phyloP scores from a whole-genome alignment of 2,113 vertebrate genomes.

The Gasterosteus nipponicus region DNA sequence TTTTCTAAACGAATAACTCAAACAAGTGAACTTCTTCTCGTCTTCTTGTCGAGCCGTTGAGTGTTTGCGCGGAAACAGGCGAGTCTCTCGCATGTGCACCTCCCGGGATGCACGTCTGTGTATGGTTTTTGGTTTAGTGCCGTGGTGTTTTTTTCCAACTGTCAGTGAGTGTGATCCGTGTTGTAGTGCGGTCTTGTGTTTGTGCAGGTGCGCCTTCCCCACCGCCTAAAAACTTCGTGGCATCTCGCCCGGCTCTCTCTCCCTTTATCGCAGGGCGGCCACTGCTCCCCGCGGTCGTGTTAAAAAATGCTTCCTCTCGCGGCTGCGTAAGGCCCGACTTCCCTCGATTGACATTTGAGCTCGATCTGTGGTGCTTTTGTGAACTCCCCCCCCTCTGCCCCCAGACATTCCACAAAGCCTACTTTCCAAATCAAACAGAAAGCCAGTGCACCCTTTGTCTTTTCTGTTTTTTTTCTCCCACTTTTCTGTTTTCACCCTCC shows the following conservation, averaged over 20 bases:
- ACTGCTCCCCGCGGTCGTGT: not conserved
- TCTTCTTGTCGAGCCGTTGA: not conserved
- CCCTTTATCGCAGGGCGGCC: not conserved
- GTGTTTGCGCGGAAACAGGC: not conserved
- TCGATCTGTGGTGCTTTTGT: not conserved
- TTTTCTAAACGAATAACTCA: not conserved
- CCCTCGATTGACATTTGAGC: slow-evolving; percentile 1
- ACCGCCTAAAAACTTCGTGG: not conserved
- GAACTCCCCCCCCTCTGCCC: not conserved
- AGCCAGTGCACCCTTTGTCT: slow-evolving; percentile 10
- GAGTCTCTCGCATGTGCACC: too few relatives aligned
- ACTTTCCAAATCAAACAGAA: slow-evolving; percentile 21
- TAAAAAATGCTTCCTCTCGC: not conserved
- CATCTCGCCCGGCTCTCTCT: not conserved
- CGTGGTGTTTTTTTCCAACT: not conserved
- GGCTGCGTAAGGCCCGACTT: not conserved
- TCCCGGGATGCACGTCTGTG: not conserved
- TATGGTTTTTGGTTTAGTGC: not conserved
- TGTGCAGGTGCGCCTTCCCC: slow-evolving; percentile 3
- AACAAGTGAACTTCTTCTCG: not conserved
- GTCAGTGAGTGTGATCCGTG: not conserved
- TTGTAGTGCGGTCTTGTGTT: not conserved
- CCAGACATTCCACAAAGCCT: not conserved
- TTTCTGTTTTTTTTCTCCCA: slow-evolving; percentile 45
- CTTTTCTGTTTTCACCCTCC: slow-evolving; percentile 61